Evolutionary conservation across 2,113 vertebrate genomes (phyloP).

Genomic region (Oreochromis aureus): DNA sequence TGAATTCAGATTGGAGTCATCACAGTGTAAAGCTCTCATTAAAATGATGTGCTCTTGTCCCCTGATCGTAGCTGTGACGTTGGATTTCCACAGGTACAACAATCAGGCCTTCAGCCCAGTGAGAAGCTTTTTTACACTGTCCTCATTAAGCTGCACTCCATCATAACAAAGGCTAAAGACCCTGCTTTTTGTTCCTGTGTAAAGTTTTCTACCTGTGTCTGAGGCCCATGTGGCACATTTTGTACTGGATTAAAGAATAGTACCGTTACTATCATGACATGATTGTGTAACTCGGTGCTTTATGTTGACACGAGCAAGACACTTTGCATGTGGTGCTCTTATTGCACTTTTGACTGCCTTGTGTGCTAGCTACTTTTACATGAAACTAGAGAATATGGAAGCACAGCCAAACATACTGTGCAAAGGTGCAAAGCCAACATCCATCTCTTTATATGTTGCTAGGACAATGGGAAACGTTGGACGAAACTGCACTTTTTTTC

Average conservation of each 20-base stretch:
- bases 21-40: not conserved
- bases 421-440: not conserved
- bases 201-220: not conserved
- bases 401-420: not conserved
- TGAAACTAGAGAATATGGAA: not conserved
- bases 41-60: not conserved
- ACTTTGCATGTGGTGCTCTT: not conserved
- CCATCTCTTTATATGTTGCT: not conserved
- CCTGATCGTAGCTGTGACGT: not conserved
- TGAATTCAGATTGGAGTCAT: not conserved
- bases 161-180: not conserved
- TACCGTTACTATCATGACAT: constrained; percentile 15
- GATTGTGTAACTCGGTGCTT: not conserved
- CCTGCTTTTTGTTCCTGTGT: not conserved
- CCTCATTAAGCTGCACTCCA: not conserved
- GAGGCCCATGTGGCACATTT: constrained; percentile 9
- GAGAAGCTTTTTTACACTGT: not conserved
- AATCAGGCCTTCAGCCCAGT: not conserved
- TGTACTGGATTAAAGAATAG: constrained; percentile 52
- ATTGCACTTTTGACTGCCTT: not conserved
- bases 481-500: not conserved
- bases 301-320: not conserved
- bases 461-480: not conserved
- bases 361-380: not conserved
- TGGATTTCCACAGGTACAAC: not conserved